These are phyloP conservation scores for Dolichoris vasculosae DNA, from an alignment of 1,140 invertebrate species.

Conservation along the genomic window DNA sequence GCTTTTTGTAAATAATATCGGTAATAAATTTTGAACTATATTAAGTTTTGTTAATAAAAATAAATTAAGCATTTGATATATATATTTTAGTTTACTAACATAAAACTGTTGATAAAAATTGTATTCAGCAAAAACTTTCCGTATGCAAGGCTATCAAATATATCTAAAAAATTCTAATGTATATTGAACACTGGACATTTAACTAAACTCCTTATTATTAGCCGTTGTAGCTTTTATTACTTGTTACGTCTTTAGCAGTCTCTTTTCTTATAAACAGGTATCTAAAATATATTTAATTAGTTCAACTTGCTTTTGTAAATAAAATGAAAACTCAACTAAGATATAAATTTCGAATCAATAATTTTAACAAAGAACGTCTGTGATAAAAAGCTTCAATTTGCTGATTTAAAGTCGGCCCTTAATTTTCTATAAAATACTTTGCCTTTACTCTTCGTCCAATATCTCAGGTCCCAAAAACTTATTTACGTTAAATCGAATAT, in stretches of 20 bases:
- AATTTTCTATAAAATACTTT: not conserved
- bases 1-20: constrained; percentile 51
- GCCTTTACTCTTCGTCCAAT: not conserved
- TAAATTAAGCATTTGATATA: not conserved
- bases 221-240: not conserved
- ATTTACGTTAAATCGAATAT: not conserved
- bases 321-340: not conserved
- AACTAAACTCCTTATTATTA: not conserved
- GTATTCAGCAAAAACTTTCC: not conserved
- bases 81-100: not conserved
- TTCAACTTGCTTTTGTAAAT: not conserved
- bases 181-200: not conserved
- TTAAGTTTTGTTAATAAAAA: not conserved
- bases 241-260: not conserved
- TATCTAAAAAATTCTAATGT: not conserved
- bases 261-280: not conserved
- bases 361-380: not conserved
- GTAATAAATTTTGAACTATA: constrained; percentile 21
- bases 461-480: constrained; percentile 9
- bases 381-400: not conserved
- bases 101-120: not conserved
- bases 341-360: not conserved
- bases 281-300: not conserved
- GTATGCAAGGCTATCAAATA: not conserved
- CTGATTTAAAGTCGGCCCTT: not conserved